Evolutionary conservation across 2,797 vertebrate species (phyloP).

Genomic region (Chelmon rostratus): DNA sequence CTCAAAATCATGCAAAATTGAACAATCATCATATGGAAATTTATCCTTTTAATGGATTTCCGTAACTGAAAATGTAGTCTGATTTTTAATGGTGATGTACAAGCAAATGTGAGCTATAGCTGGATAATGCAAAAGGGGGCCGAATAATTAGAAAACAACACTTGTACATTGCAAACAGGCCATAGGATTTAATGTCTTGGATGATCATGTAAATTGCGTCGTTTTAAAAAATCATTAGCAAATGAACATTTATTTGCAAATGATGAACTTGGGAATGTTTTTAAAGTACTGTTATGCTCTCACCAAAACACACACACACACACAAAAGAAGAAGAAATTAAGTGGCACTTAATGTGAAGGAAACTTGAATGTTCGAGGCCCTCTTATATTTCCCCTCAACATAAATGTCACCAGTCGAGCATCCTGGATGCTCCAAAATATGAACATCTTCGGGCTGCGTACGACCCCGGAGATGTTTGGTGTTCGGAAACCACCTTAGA

Average conservation of each 20-base stretch:
- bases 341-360: conserved; percentile 64
- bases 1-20: conserved; percentile 74
- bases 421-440: conserved; percentile 66
- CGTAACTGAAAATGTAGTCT: conserved; percentile 55
- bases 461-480: conserved; percentile 44
- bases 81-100: conserved; percentile 64
- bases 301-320: conserved; percentile 52
- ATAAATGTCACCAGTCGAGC: conserved; percentile 57
- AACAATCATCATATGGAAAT: conserved; percentile 71
- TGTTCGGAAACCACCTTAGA: conserved; percentile 53
- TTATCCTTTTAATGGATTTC: conserved; percentile 70
- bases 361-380: conserved; percentile 72
- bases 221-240: conserved; percentile 58
- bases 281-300: conserved; percentile 73
- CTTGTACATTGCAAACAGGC: conserved; percentile 69
- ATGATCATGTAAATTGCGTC: conserved; percentile 69
- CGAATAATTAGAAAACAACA: conserved; percentile 69
- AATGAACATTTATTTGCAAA: conserved; percentile 74
- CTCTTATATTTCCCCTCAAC: conserved; percentile 57
- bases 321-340: conserved; percentile 38
- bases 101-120: conserved; percentile 63
- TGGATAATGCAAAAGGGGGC: conserved; percentile 57
- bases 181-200: conserved; percentile 70
- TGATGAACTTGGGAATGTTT: conserved; percentile 76
- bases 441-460: conserved; percentile 50